These are phyloP conservation scores for Drosophila prolongata DNA, from an alignment of 2,888 invertebrate species.

Conservation along the genomic window DNA sequence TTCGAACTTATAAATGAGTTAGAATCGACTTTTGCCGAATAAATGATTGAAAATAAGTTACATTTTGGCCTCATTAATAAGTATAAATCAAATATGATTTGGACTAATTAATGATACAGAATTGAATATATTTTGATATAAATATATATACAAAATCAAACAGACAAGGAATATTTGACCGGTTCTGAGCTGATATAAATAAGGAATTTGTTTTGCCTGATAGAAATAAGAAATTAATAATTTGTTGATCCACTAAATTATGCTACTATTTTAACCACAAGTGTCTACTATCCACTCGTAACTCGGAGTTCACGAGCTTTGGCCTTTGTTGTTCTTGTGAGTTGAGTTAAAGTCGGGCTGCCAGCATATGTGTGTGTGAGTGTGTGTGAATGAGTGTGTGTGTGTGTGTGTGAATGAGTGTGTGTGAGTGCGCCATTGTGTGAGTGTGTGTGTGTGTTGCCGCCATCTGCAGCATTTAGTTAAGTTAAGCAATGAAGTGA, in stretches of 20 bases:
- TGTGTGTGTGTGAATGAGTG: conserved; percentile 8
- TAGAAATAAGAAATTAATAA: too few relatives aligned
- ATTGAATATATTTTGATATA: too few relatives aligned
- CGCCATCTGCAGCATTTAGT: conserved; percentile 79
- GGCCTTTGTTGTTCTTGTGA: conserved; percentile 62
- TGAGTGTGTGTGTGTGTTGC: conserved; percentile 36
- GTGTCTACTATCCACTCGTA: conserved; percentile 45
- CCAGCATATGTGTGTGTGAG: conserved; percentile 26
- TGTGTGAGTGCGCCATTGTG: conserved; percentile 6
- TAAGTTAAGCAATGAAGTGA: conserved; percentile 82
- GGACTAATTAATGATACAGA: too few relatives aligned
- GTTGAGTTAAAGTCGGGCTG: conserved; percentile 61
- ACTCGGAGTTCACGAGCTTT: conserved; percentile 69
- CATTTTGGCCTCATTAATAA: background rate
- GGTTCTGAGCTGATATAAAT: too few relatives aligned
- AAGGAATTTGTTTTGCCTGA: too few relatives aligned
- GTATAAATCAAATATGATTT: too few relatives aligned
- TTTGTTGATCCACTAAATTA: background rate
- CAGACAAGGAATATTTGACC: too few relatives aligned
- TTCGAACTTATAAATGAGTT: background rate
- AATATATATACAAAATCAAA: too few relatives aligned
- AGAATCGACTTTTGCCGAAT: background rate
- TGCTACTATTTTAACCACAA: background rate
- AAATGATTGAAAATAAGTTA: background rate
- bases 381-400: conserved; percentile 13